These are phyloP conservation scores for Ornithoptera alexandrae DNA, from an alignment of 2,888 invertebrate genomes.

Conservation along the genomic window DNA sequence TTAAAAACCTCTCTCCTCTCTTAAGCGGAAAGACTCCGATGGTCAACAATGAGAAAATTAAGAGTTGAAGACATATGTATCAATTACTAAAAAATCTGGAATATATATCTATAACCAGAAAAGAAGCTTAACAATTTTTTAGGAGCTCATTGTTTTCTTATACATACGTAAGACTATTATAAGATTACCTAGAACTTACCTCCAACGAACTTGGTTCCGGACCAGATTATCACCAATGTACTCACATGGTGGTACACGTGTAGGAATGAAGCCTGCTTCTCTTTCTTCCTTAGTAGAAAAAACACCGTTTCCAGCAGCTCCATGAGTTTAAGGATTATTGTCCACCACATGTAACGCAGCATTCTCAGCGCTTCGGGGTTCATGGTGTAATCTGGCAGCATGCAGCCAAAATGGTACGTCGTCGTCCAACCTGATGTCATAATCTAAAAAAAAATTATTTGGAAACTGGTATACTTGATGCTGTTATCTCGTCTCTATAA, in stretches of 20 bases:
- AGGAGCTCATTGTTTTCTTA: too few species aligned
- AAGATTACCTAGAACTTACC: conserved; percentile 67
- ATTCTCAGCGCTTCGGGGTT: conserved; percentile 82
- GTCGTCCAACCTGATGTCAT: conserved; percentile 84
- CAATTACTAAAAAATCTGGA: too few species aligned
- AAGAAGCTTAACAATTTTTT: background rate
- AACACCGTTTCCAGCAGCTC: conserved; percentile 86
- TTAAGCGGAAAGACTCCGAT: too few species aligned
- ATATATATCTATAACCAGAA: too few species aligned
- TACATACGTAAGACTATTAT: too few species aligned
- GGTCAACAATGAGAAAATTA: too few species aligned
- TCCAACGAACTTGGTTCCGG: conserved; percentile 82
- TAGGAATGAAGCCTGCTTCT: conserved; percentile 84
- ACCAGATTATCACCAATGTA: conserved; percentile 81
- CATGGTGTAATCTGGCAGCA: conserved; percentile 85
- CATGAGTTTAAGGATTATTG: conserved; percentile 81
- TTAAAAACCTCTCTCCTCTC: too few species aligned
- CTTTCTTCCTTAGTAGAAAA: conserved; percentile 85
- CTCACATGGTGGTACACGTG: conserved; percentile 87
- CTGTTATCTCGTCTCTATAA: too few species aligned
- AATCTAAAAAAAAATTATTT: conserved; percentile 61
- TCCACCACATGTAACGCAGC: conserved; percentile 81
- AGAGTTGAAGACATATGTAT: too few species aligned
- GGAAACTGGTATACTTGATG: too few species aligned
- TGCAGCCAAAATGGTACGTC: conserved; percentile 82